Base-by-base conservation (phyloP, 2,113 vertebrate genomes). In the Dermatemys mawii region DNA sequence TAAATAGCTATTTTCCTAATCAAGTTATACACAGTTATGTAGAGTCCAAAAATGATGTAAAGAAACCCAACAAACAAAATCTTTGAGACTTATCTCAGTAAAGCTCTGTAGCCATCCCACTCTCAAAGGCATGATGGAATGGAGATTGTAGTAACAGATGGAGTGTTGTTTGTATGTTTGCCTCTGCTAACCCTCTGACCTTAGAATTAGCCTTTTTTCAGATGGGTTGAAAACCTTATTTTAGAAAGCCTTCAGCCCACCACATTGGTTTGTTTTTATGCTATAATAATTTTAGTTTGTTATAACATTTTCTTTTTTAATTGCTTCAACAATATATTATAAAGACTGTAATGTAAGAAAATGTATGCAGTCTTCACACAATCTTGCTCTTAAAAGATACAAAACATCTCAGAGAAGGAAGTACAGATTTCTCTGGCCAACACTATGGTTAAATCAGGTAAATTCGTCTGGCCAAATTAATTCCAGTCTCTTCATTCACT, bases 281-380 rank as follows among this genome's bases (percentile, higher is more conserved):
- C 53, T 50, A 11, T 50, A 57, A 12, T 55, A 50, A 26, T 16
- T 75, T 60, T 35, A 26, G 3, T 50, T 70, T 11, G 8, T 26
- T 75, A 27, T 27, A 75, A 26, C n/a, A 70, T 38, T 75, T 27
- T 67, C 63, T 67, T 75, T 75, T 44, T 44, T 24, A 41, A 12
- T 75, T 44, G 38, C 70, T 75, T 44, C 22, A 75, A 38, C 8
- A 41, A 44, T 75, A 44, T 27, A 44, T 24, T 44, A 14, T 73
- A 22, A 75, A 75, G 70, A 13, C 26, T 13, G 11, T 75, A 44
- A 75, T 75, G 38, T n/a, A 60, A 5, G 32, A 5, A 5, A 0
- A 4, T 1, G 1, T 4, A 44, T 1, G 29, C 0, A 3, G 4
- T 0, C 4, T 3, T 53, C 29, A 17, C 22, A 1, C 27, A 0